Conservation (phyloP, 2,888 invertebrate genomes). For the Ornithoptera alexandrae region DNA sequence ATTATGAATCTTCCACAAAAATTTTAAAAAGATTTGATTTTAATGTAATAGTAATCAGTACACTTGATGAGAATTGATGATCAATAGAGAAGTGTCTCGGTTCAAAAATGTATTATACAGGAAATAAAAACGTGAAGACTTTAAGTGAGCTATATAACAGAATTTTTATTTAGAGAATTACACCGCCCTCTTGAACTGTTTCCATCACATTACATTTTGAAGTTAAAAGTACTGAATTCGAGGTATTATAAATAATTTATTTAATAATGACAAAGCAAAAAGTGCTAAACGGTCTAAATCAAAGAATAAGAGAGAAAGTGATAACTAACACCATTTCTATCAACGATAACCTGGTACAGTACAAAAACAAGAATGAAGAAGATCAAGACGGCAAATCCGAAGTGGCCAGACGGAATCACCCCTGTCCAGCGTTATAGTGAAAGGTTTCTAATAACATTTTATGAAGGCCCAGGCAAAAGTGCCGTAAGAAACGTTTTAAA, state of each 20-base stretch:
- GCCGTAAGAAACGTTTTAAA: constrained; percentile 94
- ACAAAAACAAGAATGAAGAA: no score
- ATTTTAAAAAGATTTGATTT: no score
- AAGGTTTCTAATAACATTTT: constrained; percentile 87
- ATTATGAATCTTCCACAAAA: no score
- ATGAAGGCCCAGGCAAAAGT: constrained; percentile 92
- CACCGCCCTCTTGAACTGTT: constrained; percentile 10
- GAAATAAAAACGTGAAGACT: no score
- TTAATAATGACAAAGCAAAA: not conserved
- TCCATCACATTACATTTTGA: constrained; percentile 20
- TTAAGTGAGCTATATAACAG: not conserved
- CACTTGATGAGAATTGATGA: no score
- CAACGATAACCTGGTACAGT: no score
- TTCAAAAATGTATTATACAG: no score
- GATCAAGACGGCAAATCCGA: no score
- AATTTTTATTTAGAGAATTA: not conserved
- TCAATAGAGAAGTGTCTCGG: no score
- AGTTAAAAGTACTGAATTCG: constrained; percentile 26
- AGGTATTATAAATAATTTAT: constrained; percentile 11
- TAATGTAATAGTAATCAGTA: no score
- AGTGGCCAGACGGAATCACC: constrained; percentile 59
- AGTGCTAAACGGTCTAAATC: not conserved
- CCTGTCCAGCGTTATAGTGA: constrained; percentile 80
- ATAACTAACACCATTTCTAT: not conserved
- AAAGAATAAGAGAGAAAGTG: not conserved